Evolutionary conservation across 1,140 invertebrate species (phyloP), one percentile per base, ranked within the genome.

Genomic region (Trachymyrmex septentrionalis): DNA sequence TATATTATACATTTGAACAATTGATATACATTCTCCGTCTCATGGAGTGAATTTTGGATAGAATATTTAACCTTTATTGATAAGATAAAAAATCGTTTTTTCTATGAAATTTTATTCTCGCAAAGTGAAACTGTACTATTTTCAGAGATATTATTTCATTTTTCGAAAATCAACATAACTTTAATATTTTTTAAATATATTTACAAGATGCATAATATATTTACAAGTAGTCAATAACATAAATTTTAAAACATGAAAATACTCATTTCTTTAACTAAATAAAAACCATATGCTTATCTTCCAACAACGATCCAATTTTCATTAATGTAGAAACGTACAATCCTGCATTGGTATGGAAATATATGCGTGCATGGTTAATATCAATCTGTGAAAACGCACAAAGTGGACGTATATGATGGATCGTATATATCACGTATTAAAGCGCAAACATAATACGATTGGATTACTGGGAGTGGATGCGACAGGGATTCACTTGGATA

Each of bases 371-470:
- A 34, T 3, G 38, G 21, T 48, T 48, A 84, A 81, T 81, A 81
- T 81, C 30, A 71, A 19, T 34, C 63, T 34, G 16, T 2, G 34
- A 19, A 27, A 6, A 48, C 50, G 69, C 3, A 57, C 57, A 85
- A 85, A 50, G 57, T n/a, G 53, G 59, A 48, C 5, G 9, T 48
- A 19, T 2, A 19, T 89, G 82, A 88, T 89, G 67, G 87, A 88
- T 88, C 48, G 71, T 44, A 38, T 71, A 34, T 61, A 81, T 87
- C 38, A 19, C 24, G 21, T 75, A 86, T 64, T 75, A 50, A 12
- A 30, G 53, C 16, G 64, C 44, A 88, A 86, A 89, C 81, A 88
- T 34, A 21, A 44, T 12, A 30, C 80, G 87, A 89, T 89, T 69
- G 34, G 77, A 80, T 89, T 86, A 86, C 87, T 2, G 6, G 6